phyloP scores from a whole-genome alignment of 2,888 invertebrate species.

The Neoitamus cyanurus region DNA sequence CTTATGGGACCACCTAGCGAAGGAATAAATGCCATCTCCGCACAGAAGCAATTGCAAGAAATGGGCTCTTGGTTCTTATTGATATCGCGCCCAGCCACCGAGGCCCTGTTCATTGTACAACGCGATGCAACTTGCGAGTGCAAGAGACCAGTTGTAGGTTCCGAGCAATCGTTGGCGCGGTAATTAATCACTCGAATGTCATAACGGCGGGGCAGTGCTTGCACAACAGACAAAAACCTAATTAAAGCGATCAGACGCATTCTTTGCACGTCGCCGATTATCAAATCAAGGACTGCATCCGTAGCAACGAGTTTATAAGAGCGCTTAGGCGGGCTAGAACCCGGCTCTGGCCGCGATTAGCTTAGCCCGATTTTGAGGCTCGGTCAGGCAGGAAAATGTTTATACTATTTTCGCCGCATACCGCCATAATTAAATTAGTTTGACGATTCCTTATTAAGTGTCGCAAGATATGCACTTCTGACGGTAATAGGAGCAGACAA shows the following conservation, averaged over 20 bases:
- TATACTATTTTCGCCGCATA: neutral
- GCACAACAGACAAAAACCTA: neutral
- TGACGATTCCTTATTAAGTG: slow-evolving; percentile 25
- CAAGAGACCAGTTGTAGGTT: neutral
- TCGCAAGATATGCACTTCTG: slow-evolving; percentile 29
- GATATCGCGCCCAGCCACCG: neutral
- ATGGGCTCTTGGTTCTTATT: neutral
- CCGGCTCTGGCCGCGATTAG: neutral
- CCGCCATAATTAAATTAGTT: slow-evolving; percentile 11
- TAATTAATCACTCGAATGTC: neutral
- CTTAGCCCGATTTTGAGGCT: neutral
- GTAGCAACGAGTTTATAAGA: neutral
- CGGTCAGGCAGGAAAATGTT: neutral
- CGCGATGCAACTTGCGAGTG: neutral
- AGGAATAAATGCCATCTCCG: neutral
- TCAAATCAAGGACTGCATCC: neutral
- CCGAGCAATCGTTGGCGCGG: neutral
- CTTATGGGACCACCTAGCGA: neutral
- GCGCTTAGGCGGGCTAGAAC: neutral
- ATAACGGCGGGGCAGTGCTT: neutral
- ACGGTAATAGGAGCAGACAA: slow-evolving; percentile 29
- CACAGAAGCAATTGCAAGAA: neutral
- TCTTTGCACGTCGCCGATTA: neutral
- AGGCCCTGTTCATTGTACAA: neutral
- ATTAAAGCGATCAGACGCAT: neutral